Evolutionary conservation across 2,113 vertebrate genomes (phyloP).

Genomic region (Phalacrocorax pelagicus): DNA sequence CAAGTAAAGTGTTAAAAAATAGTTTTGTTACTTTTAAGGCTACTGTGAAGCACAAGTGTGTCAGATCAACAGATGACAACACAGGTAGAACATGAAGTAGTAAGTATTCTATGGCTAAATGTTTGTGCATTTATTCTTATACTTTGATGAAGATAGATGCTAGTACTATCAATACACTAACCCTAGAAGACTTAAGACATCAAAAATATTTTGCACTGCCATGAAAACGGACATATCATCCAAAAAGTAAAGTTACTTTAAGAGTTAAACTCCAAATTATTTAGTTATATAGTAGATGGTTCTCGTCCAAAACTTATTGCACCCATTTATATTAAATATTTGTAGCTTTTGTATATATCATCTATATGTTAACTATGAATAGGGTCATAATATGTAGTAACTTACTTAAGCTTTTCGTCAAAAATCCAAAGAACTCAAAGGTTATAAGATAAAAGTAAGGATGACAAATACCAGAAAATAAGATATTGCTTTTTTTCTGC

Average conservation of each 20-base stretch:
- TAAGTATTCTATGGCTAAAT: neutral
- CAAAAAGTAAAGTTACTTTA: neutral
- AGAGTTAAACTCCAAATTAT: neutral
- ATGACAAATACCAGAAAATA: neutral
- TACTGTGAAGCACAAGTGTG: neutral
- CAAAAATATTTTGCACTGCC: neutral
- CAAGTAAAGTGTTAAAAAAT: neutral
- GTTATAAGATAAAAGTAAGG: neutral
- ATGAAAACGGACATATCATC: neutral
- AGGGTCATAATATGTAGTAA: neutral
- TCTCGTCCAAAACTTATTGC: neutral
- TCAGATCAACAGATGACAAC: neutral
- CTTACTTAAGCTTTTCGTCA: neutral
- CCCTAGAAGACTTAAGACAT: neutral
- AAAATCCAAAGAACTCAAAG: neutral
- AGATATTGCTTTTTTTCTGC: neutral
- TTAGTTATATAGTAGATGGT: accelerated
- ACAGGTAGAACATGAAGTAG: neutral
- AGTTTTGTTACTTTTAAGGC: neutral
- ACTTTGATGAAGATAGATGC: neutral
- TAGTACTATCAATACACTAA: neutral
- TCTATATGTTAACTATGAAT: neutral
- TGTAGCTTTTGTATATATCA: neutral
- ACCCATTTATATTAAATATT: neutral
- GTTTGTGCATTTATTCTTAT: neutral